Base-by-base conservation (phyloP, 1,140 invertebrate species). In the Nixonia krombeini region DNA sequence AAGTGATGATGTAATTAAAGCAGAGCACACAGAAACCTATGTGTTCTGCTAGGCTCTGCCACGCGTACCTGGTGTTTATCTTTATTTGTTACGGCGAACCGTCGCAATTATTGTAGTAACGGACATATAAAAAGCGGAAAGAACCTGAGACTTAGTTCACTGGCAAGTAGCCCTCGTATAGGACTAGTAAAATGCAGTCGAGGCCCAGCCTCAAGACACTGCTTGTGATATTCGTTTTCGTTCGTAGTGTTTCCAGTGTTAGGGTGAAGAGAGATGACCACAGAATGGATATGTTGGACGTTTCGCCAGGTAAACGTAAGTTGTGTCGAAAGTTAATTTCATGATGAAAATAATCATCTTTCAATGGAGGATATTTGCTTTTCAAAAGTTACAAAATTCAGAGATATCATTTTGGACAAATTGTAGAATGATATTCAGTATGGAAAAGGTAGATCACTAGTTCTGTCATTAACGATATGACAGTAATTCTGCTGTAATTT, bases 231-330 rank as follows among this genome's bases (percentile, higher is more conserved):
- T 61, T 56, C 6, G 16, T 57, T 31, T 53, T 68, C 26, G 44
- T 62, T 46, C 49, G 29, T n/a, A 40, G 49, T 65, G 52, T 45
- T 13, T 56, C 33, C 46, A 38, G 65, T 56, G 61, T 69, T 12
- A 70, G 42, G 63, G 55, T 76, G 38, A 56, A 66, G 26, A 51
- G 50, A 2, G 58, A 66, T 13, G 56, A 66, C 5, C 10, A 49
- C 4, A 40, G 47, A 6, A 63, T 53, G 46, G 59, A 76, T 62
- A 62, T 50, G 45, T 38, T 70, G 6, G 70, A 73, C 38, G 55
- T 72, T 40, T 16, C 61, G 2, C 46, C 68, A 68, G 68, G 64
- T 74, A 74, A 78, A 78, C 73, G 73, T 75, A 72, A 78, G 73
- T 76, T 63, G 49, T 31, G 45, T n/a, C n/a, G n/a, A n/a, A n/a